These are phyloP conservation scores for Pelvicachromis taeniatus DNA, from an alignment of 2,113 vertebrate genomes.

Conservation along the genomic window DNA sequence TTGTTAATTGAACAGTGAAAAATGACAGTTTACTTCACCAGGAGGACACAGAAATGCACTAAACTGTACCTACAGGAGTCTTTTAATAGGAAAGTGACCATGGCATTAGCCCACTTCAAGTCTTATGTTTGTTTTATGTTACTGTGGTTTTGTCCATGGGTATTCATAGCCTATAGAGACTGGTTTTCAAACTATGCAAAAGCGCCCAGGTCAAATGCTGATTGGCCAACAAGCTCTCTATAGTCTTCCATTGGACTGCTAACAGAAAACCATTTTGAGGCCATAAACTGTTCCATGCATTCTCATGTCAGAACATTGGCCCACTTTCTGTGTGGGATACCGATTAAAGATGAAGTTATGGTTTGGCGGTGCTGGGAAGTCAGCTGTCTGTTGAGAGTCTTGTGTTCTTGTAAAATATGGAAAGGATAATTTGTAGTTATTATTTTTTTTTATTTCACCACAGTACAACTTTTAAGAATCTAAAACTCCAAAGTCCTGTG, in stretches of 20 bases:
- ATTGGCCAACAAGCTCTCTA: not conserved
- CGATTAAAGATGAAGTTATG: not conserved
- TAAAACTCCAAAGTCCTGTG: not conserved
- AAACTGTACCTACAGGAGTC: not conserved
- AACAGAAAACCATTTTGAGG: not conserved
- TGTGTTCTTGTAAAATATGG: not conserved
- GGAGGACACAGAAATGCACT: not conserved
- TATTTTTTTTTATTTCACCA: not conserved
- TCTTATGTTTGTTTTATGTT: not conserved
- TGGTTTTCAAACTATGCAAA: not conserved
- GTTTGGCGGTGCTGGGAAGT: not conserved
- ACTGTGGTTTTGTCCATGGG: not conserved
- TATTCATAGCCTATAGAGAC: not conserved
- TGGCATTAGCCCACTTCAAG: not conserved
- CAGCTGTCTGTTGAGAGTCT: not conserved
- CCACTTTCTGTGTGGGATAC: not conserved
- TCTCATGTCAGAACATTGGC: not conserved
- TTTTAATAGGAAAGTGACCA: not conserved
- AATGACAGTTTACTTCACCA: not conserved
- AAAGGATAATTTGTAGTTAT: not conserved
- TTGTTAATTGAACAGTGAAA: not conserved
- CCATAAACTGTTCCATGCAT: not conserved
- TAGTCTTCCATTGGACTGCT: not conserved
- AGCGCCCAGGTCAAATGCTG: not conserved
- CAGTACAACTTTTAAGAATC: not conserved